A percentile compares a stretch with the other conserved stretches of the same genome.
Evolutionary conservation across 2,888 invertebrate genomes (phyloP).

Genomic region (Timema podura): DNA sequence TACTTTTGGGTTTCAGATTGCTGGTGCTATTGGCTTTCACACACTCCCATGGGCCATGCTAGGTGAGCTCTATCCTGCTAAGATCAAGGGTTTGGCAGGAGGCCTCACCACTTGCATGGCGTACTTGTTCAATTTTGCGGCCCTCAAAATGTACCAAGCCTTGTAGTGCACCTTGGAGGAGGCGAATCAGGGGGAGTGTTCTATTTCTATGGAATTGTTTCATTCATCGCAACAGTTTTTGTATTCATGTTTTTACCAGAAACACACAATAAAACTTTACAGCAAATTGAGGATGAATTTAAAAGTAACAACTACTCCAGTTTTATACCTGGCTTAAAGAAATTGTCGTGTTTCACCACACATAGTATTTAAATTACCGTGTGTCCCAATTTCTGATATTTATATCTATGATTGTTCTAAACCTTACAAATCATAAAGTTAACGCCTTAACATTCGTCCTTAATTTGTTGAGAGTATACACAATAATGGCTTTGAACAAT

Average conservation of each 20-base stretch:
- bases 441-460: too few species aligned
- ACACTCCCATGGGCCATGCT: slow-evolving; percentile 55
- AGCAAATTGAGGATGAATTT: slow-evolving; percentile 46
- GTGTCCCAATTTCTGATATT: too few species aligned
- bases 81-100: slow-evolving; percentile 50
- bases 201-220: slow-evolving; percentile 48
- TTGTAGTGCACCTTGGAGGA: not conserved
- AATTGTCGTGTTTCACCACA: too few species aligned
- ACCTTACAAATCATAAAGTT: too few species aligned
- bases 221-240: slow-evolving; percentile 50
- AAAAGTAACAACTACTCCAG: too few species aligned
- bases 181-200: slow-evolving; percentile 41
- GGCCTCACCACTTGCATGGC: slow-evolving; percentile 49
- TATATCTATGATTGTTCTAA: too few species aligned
- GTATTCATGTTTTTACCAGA: slow-evolving; percentile 49
- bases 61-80: slow-evolving; percentile 56
- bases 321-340: too few species aligned
- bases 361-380: too few species aligned
- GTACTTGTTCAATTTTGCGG: slow-evolving; percentile 52
- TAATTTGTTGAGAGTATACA: too few species aligned
- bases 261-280: slow-evolving; percentile 51
- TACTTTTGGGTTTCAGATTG: slow-evolving; percentile 27
- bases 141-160: slow-evolving; percentile 49
- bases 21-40: slow-evolving; percentile 52
- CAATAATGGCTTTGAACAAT: too few species aligned